Evolutionary conservation across 1,140 invertebrate genomes (phyloP).

Genomic region (Drosophila prosaltans): DNA sequence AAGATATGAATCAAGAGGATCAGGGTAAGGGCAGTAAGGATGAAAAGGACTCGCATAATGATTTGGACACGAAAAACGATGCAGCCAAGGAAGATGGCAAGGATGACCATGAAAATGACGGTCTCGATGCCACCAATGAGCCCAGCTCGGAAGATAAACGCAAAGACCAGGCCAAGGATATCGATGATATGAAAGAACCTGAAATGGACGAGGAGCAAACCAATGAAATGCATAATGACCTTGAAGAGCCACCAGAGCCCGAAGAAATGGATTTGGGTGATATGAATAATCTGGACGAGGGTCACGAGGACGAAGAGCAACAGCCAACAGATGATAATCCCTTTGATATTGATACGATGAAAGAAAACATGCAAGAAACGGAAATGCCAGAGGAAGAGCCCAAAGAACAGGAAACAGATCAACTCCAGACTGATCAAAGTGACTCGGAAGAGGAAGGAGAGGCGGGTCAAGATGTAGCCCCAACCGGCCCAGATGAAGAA

Average conservation of each 20-base stretch:
- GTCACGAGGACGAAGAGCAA: conserved; percentile 85
- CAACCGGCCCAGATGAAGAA: conserved; percentile 83
- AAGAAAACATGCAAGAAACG: conserved; percentile 84
- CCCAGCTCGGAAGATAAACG: conserved; percentile 67
- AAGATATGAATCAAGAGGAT: conserved; percentile 87
- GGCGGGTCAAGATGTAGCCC: conserved; percentile 70
- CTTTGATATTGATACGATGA: conserved; percentile 92
- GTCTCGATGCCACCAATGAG: conserved; percentile 82
- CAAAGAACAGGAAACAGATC: conserved; percentile 83
- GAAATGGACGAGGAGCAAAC: conserved; percentile 92
- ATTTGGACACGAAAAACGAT: conserved; percentile 86
- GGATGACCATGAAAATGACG: conserved; percentile 84
- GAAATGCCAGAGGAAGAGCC: conserved; percentile 83
- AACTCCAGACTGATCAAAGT: conserved; percentile 83
- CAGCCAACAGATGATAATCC: conserved; percentile 89
- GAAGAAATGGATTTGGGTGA: conserved; percentile 94
- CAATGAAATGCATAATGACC: conserved; percentile 93
- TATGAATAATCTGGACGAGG: conserved; percentile 92
- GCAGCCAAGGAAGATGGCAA: conserved; percentile 83
- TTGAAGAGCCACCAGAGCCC: conserved; percentile 89
- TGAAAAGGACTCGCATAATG: conserved; percentile 87
- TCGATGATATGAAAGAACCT: conserved; percentile 87
- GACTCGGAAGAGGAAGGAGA: conserved; percentile 75
- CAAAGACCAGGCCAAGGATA: conserved; percentile 77
- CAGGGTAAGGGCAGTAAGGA: conserved; percentile 88